A percentile compares a stretch with the other conserved stretches of the same genome.
Evolutionary conservation across 2,797 vertebrate genomes (phyloP).

Genomic region (Bryconaethiops microstoma): DNA sequence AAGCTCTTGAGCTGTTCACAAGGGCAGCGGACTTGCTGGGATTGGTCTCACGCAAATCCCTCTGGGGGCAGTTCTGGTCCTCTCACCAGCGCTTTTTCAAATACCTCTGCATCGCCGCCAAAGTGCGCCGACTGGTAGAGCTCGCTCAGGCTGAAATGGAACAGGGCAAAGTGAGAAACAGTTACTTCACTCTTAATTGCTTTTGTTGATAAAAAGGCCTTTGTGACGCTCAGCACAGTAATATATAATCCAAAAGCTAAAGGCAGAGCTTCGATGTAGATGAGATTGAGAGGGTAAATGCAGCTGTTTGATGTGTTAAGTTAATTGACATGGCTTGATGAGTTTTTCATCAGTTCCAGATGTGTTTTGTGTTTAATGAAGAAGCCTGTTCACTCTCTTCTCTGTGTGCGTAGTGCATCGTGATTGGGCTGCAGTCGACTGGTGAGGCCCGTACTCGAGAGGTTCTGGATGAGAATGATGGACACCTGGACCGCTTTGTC

Average conservation of each 20-base stretch:
- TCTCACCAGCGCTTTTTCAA: slow-evolving; percentile 99
- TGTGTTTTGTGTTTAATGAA: not conserved
- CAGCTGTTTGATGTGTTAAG: not conserved
- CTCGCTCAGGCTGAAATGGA: slow-evolving; percentile 87
- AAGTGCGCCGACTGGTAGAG: slow-evolving; percentile 91
- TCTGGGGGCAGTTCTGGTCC: slow-evolving; percentile 99
- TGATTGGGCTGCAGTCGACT: slow-evolving; percentile 97
- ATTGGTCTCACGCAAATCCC: slow-evolving; percentile 91
- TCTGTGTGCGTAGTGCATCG: slow-evolving; percentile 81
- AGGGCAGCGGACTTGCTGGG: slow-evolving; percentile 89
- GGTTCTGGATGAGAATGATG: slow-evolving; percentile 94
- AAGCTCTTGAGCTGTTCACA: slow-evolving; percentile 90
- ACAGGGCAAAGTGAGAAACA: slow-evolving; percentile 83
- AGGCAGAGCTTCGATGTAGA: not conserved
- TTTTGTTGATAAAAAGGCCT: not conserved
- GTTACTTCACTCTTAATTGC: not conserved
- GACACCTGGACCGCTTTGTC: slow-evolving; percentile 93
- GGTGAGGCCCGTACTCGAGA: slow-evolving; percentile 96
- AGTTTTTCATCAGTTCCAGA: not conserved
- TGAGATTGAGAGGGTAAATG: not conserved
- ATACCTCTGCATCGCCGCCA: slow-evolving; percentile 97
- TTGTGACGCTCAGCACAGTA: too few species aligned
- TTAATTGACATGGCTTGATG: not conserved
- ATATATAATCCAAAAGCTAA: not conserved
- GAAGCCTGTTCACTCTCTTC: not conserved